Evolutionary conservation across 2,888 invertebrate species (phyloP), one percentile per base, ranked within the genome.

Genomic region (Rhyacophila evoluta): DNA sequence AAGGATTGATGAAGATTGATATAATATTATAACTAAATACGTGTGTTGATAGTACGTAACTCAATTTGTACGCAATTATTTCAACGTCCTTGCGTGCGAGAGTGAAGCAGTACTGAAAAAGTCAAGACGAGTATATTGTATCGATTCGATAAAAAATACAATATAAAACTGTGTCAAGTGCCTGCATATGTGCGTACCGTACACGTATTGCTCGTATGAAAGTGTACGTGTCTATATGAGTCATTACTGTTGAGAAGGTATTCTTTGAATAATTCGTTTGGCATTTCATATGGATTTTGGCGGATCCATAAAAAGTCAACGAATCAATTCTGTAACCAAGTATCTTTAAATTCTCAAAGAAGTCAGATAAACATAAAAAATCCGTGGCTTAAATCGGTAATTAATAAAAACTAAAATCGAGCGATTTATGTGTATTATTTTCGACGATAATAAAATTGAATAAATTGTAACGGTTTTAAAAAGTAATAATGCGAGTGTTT

Each of bases 311-410:
- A 76, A 36, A 36, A 55, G 55, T 55, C 55, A 41, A 29, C 29
- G 29, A 36, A 36, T 72, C 37, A 27, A 6, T 72, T 28, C 68
- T 27, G 68, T 11, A 68, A 28, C 19, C 38, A 10, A 11, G 72
- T 72, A 39, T 38, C 27, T 38, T 39, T n/a, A 80, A 74, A 70
- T 75, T 10, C 87, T 72, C 38, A 86, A 84, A 85, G 83, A 84
- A 84, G 84, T 86, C 86, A 86, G 84, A 87, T 85, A 86, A 88
- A 86, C 87, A n/a, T n/a, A 82, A 85, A 86, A 84, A 85, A 84
- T 85, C 84, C 83, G 85, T 85, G 85, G 86, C n/a, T n/a, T 86
- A 86, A 84, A 87, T 87, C 87, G 86, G 85, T 33, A 33, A 33
- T 33, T 70, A 29, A 72, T 28, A 36, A 72, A 38, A 72, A 72